Evolutionary conservation across 2,888 invertebrate genomes (phyloP), one percentile per base, ranked within the genome.

Genomic region (Hypsopygia costalis): DNA sequence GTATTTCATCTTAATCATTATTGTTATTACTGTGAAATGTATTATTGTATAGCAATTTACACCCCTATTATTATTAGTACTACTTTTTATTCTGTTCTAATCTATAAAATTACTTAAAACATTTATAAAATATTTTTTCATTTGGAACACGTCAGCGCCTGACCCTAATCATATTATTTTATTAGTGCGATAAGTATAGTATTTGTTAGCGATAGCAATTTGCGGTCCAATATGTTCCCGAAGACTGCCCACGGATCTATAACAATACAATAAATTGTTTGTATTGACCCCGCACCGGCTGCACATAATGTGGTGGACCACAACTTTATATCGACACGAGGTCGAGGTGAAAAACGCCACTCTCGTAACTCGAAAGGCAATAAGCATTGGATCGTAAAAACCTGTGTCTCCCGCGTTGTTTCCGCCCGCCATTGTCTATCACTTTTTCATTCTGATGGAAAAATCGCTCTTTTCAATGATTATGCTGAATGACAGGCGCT

Each of bases 181-280:
- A n/a, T n/a, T n/a, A n/a, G n/a, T n/a, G n/a, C n/a, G n/a, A n/a
- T n/a, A n/a, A n/a, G n/a, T n/a, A n/a, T n/a, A n/a, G n/a, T 29
- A 34, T 41, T 45, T 43, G 44, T 45, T 43, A 47, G 37, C 43
- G 41, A 36, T 40, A 38, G 49, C 55, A 61, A 60, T 71, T 62
- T 58, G 51, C 61, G 52, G 55, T 44, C 57, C 70, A 69, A 76
- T 76, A 75, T 64, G 64, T 68, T 66, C 56, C 58, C 57, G 52
- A 71, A 68, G 69, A 69, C 66, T 64, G 64, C 55, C 55, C 51
- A 55, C 55, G 61, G 68, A 79, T 78, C 77, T 75, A 77, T 80
- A 79, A 74, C 74, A 73, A 72, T 72, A 76, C 77, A 77, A 82
- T 81, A 82, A 81, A 82, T 81, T 73, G 71, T 61, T 70, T 74